Evolutionary conservation across 2,888 invertebrate genomes (phyloP).

Genomic region (Meganola albula): DNA sequence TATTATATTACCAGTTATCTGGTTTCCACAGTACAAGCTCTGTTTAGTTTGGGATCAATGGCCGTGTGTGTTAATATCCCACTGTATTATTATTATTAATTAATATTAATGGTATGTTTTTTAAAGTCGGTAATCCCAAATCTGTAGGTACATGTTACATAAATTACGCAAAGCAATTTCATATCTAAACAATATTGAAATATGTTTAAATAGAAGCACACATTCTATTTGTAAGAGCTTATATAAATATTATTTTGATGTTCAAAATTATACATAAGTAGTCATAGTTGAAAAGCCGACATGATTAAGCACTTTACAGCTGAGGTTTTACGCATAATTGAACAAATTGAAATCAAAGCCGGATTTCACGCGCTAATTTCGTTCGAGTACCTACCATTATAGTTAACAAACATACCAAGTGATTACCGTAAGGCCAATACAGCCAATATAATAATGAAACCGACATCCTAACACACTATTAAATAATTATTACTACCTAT

Average conservation of each 20-base stretch:
- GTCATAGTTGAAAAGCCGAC: constrained; percentile 8
- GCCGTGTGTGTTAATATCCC: no score
- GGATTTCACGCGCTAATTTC: constrained; percentile 12
- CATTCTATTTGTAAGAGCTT: not conserved
- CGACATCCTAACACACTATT: no score
- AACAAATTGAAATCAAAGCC: constrained; percentile 4
- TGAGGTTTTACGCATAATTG: constrained; percentile 14
- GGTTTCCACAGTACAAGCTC: no score
- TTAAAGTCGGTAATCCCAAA: no score
- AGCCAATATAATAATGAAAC: not conserved
- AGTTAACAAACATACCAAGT: constrained; percentile 4
- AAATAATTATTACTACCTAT: no score
- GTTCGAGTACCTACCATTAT: constrained; percentile 7
- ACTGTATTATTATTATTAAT: no score
- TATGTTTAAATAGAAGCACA: not conserved
- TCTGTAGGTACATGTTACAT: no score
- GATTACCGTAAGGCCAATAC: not conserved
- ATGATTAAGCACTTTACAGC: constrained; percentile 9
- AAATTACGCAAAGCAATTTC: no score
- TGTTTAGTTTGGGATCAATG: no score
- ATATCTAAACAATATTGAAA: not conserved
- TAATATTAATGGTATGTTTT: no score
- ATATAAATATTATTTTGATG: not conserved
- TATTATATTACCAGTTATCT: no score
- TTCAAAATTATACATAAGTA: constrained; percentile 1